A percentile compares a stretch with the other conserved stretches of the same genome.
Evolutionary conservation across 2,797 vertebrate species (phyloP).

Genomic region (Smutsia gigantea): DNA sequence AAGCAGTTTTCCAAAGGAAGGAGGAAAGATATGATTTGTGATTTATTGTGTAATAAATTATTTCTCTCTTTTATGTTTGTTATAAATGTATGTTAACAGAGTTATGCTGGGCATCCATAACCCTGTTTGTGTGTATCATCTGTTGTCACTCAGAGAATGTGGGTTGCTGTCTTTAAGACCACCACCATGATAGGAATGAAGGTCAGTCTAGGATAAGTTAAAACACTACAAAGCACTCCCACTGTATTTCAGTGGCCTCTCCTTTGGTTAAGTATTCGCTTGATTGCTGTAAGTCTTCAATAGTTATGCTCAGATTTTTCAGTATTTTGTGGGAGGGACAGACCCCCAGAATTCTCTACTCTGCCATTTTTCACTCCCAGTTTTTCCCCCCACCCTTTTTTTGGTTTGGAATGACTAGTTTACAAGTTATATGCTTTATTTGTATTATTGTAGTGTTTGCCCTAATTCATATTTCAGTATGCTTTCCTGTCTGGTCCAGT

Average conservation of each 20-base stretch:
- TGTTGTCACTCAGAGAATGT: background rate
- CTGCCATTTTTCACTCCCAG: background rate
- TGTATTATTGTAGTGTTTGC: background rate
- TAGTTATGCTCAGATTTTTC: background rate
- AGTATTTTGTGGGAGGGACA: background rate
- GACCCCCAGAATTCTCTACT: background rate
- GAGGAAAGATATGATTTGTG: conserved; percentile 35
- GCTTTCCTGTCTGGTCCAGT: background rate
- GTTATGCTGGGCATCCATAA: background rate
- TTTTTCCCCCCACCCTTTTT: background rate
- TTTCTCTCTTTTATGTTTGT: conserved; percentile 12
- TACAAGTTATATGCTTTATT: conserved; percentile 32
- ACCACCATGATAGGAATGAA: background rate
- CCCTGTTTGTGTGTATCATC: background rate
- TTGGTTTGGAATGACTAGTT: background rate
- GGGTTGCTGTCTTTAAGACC: background rate
- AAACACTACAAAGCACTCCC: background rate
- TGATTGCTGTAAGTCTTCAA: conserved; percentile 13
- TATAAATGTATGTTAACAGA: background rate
- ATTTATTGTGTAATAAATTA: background rate
- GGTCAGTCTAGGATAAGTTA: background rate
- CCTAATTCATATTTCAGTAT: background rate
- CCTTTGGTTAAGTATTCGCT: background rate
- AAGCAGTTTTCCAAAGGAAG: conserved; percentile 34
- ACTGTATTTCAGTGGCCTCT: background rate